A percentile compares a stretch with the other conserved stretches of the same genome.
Evolutionary conservation across 2,797 vertebrate species (phyloP).

Genomic region (Danio kyathit): DNA sequence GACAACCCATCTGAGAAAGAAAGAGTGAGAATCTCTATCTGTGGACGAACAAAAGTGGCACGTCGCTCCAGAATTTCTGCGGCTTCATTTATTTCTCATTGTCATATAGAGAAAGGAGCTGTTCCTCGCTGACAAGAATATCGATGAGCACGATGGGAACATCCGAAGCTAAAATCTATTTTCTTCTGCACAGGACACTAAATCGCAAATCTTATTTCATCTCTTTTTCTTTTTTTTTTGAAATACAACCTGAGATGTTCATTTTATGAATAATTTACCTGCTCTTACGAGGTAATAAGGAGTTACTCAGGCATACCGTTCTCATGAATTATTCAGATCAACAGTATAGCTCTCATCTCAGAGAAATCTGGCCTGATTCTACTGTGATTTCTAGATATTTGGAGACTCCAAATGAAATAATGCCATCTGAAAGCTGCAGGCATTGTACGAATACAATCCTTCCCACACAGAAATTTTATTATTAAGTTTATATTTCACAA

Average conservation of each 20-base stretch:
- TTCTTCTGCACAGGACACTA: conserved; percentile 4
- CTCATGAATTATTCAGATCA: conserved; percentile 61
- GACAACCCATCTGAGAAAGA: conserved; percentile 30
- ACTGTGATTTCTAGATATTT: conserved; percentile 24
- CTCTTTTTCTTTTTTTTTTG: neutral
- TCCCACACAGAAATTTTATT: neutral
- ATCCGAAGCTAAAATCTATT: conserved; percentile 31
- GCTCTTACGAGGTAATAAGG: conserved; percentile 57
- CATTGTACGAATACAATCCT: neutral
- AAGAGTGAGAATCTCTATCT: conserved; percentile 56
- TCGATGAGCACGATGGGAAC: conserved; percentile 1
- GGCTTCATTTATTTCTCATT: conserved; percentile 34
- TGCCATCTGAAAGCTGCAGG: conserved; percentile 16
- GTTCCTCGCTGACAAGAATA: conserved; percentile 38
- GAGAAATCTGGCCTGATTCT: conserved; percentile 42
- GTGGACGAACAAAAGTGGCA: conserved; percentile 44
- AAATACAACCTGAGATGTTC: conserved; percentile 53
- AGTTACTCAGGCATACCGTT: conserved; percentile 53
- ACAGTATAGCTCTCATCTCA: conserved; percentile 48
- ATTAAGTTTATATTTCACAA: no score
- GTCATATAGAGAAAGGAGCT: conserved; percentile 6
- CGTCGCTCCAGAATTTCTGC: conserved; percentile 31
- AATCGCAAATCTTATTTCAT: conserved; percentile 37
- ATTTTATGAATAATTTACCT: conserved; percentile 62
- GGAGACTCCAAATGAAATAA: neutral